Percentiles rank a stretch among this genome's conserved stretches.
These are phyloP conservation scores for Brachyhypopomus gauderio DNA, from an alignment of 2,113 vertebrate species.

Conservation along the genomic window DNA sequence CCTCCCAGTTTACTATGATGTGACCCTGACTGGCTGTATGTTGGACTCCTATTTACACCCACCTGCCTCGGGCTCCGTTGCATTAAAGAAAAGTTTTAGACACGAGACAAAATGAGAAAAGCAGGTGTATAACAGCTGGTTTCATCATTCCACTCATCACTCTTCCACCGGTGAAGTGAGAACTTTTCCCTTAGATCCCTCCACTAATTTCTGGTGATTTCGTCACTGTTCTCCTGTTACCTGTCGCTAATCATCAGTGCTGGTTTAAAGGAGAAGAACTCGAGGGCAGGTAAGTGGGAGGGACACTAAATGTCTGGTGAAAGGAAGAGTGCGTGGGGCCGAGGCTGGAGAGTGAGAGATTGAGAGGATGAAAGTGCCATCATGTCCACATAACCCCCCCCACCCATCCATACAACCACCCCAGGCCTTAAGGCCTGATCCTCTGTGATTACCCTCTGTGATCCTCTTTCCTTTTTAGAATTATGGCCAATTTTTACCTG, in stretches of 20 bases:
- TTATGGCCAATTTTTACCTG: not conserved
- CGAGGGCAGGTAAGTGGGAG: not conserved
- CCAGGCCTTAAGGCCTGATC: not conserved
- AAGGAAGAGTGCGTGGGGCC: slow-evolving; percentile 1
- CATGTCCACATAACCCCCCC: not conserved
- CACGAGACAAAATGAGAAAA: slow-evolving; percentile 22
- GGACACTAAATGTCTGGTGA: slow-evolving; percentile 4
- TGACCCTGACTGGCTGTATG: too few relatives aligned
- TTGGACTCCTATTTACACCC: too few relatives aligned
- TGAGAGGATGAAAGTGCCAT: not conserved
- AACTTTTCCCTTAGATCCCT: not conserved
- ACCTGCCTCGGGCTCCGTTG: too few relatives aligned
- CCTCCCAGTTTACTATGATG: too few relatives aligned
- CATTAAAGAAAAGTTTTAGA: slow-evolving; percentile 2
- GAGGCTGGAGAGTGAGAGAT: not conserved
- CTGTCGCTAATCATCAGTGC: slow-evolving; percentile 42
- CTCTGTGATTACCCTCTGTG: slow-evolving; percentile 12
- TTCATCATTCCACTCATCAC: slow-evolving; percentile 15
- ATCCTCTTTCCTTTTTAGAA: not conserved
- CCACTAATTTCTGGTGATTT: slow-evolving; percentile 42
- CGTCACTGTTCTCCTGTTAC: slow-evolving; percentile 22
- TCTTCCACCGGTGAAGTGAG: not conserved
- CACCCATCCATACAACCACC: too few relatives aligned
- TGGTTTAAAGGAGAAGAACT: slow-evolving; percentile 36
- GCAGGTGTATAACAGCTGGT: slow-evolving; percentile 17